Evolutionary conservation across 2,113 vertebrate genomes (phyloP).

Genomic region (Psammodynastes pulverulentus): DNA sequence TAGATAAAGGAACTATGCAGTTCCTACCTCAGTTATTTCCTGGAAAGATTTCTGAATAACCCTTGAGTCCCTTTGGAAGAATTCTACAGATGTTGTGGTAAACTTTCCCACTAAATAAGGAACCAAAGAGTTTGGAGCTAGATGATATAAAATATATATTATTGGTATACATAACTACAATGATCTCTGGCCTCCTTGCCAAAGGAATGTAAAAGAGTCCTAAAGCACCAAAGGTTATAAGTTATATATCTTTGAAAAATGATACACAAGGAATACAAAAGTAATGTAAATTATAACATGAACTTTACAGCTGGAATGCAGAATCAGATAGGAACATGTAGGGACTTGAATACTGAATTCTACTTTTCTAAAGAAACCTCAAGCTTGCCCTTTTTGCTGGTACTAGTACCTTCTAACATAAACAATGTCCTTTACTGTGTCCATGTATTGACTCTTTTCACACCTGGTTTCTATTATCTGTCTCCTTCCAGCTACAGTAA

Average conservation of each 20-base stretch:
- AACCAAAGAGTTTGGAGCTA: background rate
- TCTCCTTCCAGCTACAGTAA: background rate
- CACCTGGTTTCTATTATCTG: background rate
- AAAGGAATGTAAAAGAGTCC: background rate
- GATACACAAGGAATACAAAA: background rate
- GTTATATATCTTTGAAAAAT: background rate
- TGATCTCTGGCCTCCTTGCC: background rate
- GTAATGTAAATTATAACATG: background rate
- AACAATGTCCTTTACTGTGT: background rate
- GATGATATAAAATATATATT: background rate
- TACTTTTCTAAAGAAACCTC: background rate
- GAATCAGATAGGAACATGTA: background rate
- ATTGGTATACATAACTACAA: background rate
- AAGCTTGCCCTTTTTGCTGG: background rate
- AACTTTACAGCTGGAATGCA: background rate
- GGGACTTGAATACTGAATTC: background rate
- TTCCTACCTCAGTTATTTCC: constrained; percentile 11
- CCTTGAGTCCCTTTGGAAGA: background rate
- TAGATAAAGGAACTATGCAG: constrained; percentile 6
- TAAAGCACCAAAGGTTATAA: background rate
- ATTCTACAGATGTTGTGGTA: background rate
- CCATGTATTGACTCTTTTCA: background rate
- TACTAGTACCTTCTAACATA: background rate
- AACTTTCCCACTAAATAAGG: background rate
- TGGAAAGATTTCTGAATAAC: constrained; percentile 4